phyloP scores from a whole-genome alignment of 2,797 vertebrate genomes.

The Nannoperca australis region DNA sequence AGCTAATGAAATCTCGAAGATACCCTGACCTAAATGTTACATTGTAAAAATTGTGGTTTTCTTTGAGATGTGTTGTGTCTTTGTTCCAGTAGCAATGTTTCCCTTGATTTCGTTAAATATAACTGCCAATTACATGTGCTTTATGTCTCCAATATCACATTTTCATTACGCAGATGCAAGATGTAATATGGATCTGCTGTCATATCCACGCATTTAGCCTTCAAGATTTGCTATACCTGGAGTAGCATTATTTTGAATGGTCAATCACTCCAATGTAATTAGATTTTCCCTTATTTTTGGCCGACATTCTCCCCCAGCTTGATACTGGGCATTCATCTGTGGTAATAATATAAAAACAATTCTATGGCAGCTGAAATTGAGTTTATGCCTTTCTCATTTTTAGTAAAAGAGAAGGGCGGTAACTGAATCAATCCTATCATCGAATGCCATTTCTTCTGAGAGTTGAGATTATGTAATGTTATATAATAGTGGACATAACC shows the following conservation, averaged over 20 bases:
- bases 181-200: constrained; percentile 79
- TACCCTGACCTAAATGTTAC: constrained; percentile 27
- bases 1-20: constrained; percentile 62
- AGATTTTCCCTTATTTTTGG: constrained; percentile 71
- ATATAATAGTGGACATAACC: constrained; percentile 64
- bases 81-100: constrained; percentile 50
- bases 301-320: constrained; percentile 68
- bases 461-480: constrained; percentile 70
- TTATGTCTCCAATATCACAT: constrained; percentile 84
- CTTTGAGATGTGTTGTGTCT: constrained; percentile 30
- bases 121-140: constrained; percentile 82
- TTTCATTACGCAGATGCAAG: constrained; percentile 81
- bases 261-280: constrained; percentile 75
- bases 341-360: constrained; percentile 81
- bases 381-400: constrained; percentile 78
- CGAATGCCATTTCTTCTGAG: constrained; percentile 69
- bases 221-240: constrained; percentile 70
- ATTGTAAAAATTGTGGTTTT: constrained; percentile 29
- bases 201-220: constrained; percentile 63
- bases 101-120: constrained; percentile 62
- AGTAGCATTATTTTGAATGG: constrained; percentile 79
- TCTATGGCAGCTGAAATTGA: constrained; percentile 75
- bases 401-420: constrained; percentile 75
- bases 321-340: constrained; percentile 76
- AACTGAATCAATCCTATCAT: constrained; percentile 71